phyloP scores from a whole-genome alignment of 2,888 invertebrate genomes.

The Blomia tropicalis region DNA sequence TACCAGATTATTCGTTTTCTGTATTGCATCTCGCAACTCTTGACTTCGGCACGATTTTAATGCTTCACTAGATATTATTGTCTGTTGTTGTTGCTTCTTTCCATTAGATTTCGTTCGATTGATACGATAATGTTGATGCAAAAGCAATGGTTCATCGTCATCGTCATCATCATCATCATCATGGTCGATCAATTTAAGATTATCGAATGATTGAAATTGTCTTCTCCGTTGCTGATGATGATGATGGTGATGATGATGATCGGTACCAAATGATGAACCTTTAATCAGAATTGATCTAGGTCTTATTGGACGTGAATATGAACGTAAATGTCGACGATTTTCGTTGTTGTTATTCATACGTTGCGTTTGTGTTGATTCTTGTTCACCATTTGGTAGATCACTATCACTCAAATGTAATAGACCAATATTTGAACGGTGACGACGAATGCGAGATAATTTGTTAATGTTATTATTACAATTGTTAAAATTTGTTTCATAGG shows the following conservation, averaged over 20 bases:
- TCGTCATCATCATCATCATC: neutral
- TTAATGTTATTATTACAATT: neutral
- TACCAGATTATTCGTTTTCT: neutral
- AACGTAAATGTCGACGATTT: too few species aligned
- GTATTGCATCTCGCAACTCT: neutral
- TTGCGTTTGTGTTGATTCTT: neutral
- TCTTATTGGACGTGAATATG: neutral
- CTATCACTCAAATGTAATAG: constrained; percentile 4
- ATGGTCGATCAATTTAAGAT: too few species aligned
- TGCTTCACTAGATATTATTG: neutral
- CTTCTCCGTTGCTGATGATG: neutral
- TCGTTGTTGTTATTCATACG: neutral
- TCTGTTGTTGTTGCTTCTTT: neutral
- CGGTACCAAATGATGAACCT: too few species aligned
- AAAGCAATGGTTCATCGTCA: neutral
- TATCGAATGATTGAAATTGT: constrained; percentile 5
- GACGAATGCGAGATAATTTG: neutral
- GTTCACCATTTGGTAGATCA: neutral
- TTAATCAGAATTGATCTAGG: neutral
- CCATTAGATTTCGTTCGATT: neutral
- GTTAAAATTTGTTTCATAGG: neutral
- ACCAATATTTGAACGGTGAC: neutral
- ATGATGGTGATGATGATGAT: too few species aligned
- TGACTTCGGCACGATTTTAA: neutral
- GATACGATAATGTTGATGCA: constrained; percentile 14